Evolutionary conservation across 2,888 invertebrate genomes (phyloP).

Genomic region (Heliconius erato): DNA sequence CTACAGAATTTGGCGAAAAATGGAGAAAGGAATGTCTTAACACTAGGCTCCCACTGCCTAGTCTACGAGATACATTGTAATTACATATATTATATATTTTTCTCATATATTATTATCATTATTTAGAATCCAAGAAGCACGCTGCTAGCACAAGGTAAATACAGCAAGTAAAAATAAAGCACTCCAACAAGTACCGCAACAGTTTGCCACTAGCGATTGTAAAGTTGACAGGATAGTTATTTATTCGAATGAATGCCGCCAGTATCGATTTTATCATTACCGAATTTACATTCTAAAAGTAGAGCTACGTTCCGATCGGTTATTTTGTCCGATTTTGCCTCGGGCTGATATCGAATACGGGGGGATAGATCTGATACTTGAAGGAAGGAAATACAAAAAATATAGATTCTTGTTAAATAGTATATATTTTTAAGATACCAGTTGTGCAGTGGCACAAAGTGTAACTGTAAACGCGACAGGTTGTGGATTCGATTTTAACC

Average conservation of each 20-base stretch:
- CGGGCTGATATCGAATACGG: neutral
- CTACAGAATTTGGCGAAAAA: too few relatives aligned
- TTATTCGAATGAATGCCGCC: constrained; percentile 23
- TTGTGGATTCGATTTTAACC: too few relatives aligned
- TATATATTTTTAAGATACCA: neutral
- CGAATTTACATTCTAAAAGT: constrained; percentile 30
- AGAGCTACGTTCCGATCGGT: constrained; percentile 16
- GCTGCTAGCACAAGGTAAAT: too few relatives aligned
- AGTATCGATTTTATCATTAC: constrained; percentile 30
- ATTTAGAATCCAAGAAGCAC: too few relatives aligned
- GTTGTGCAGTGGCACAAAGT: neutral
- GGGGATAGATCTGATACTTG: constrained; percentile 13
- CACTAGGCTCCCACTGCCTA: too few relatives aligned
- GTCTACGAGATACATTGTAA: too few relatives aligned
- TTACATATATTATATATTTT: too few relatives aligned
- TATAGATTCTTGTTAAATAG: neutral
- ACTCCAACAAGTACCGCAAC: neutral
- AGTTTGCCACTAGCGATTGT: constrained; percentile 19
- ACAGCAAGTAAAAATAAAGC: neutral
- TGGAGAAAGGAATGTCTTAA: too few relatives aligned
- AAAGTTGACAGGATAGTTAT: constrained; percentile 24
- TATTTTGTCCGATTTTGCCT: constrained; percentile 8
- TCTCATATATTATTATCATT: too few relatives aligned
- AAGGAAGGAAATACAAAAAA: neutral
- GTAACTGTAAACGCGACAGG: neutral